phyloP scores from a whole-genome alignment of 2,888 invertebrate genomes.

The Trachelus stipa region DNA sequence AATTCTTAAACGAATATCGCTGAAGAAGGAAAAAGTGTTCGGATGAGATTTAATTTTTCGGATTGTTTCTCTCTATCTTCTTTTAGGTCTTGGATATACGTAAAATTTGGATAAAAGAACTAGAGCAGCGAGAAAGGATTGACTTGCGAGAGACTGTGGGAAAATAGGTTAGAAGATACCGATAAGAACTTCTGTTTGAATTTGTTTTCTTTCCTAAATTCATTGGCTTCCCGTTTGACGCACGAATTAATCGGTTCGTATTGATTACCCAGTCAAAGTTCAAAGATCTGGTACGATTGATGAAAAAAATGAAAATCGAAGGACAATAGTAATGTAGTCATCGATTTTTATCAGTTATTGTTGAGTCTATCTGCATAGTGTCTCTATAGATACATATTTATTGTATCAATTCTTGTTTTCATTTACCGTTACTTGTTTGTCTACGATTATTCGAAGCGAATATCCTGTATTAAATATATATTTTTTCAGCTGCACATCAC shows the following conservation, averaged over 20 bases:
- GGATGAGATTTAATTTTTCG: background rate
- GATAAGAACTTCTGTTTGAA: background rate
- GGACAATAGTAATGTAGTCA: background rate
- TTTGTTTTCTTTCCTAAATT: background rate
- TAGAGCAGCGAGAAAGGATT: background rate
- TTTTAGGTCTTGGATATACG: background rate
- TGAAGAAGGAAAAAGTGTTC: background rate
- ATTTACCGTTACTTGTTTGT: background rate
- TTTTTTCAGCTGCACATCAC: background rate
- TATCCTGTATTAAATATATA: background rate
- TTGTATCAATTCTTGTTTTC: no score
- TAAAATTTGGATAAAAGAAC: background rate
- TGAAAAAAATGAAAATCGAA: slow-evolving; percentile 9
- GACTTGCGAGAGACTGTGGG: background rate
- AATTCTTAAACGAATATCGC: background rate
- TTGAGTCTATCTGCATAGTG: slow-evolving; percentile 20
- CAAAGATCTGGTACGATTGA: slow-evolving; percentile 27
- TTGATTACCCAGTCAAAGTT: slow-evolving; percentile 22
- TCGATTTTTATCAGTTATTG: slow-evolving; percentile 11
- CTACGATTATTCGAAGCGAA: background rate
- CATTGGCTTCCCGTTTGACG: background rate
- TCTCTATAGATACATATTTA: background rate
- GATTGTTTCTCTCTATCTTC: background rate
- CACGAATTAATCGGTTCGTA: background rate
- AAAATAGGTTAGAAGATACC: background rate